These are phyloP conservation scores for Tuta absoluta DNA, from an alignment of 2,888 invertebrate species.

Conservation along the genomic window DNA sequence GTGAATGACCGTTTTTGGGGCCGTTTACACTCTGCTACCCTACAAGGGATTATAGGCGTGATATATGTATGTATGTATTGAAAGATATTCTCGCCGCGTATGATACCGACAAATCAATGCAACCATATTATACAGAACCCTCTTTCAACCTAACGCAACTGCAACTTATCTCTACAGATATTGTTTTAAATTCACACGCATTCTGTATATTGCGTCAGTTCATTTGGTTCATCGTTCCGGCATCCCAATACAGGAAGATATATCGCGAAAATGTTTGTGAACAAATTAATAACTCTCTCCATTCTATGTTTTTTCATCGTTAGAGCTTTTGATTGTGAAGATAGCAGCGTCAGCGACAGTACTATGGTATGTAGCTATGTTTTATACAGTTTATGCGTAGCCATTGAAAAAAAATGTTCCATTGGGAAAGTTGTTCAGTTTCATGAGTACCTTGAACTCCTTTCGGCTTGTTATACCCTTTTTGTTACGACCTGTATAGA, in stretches of 20 bases:
- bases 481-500: too few species aligned
- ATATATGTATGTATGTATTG: too few species aligned
- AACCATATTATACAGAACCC: not conserved
- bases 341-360: not conserved
- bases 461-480: too few species aligned
- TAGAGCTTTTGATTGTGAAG: not conserved
- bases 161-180: not conserved
- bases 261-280: not conserved
- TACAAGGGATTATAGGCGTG: too few species aligned
- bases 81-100: too few species aligned
- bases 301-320: not conserved
- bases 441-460: too few species aligned
- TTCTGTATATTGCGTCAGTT: not conserved
- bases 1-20: too few species aligned
- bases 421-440: too few species aligned
- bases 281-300: conserved; percentile 14
- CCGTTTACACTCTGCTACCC: too few species aligned
- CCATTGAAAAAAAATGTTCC: not conserved
- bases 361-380: not conserved
- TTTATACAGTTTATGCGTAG: not conserved
- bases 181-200: conserved; percentile 11
- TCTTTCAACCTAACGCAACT: not conserved
- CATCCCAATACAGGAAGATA: conserved; percentile 1
- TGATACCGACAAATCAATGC: too few species aligned
- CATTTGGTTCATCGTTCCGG: conserved; percentile 1